These are phyloP conservation scores for Phocoena sinus DNA, from an alignment of 2,113 vertebrate genomes.

Conservation along the genomic window DNA sequence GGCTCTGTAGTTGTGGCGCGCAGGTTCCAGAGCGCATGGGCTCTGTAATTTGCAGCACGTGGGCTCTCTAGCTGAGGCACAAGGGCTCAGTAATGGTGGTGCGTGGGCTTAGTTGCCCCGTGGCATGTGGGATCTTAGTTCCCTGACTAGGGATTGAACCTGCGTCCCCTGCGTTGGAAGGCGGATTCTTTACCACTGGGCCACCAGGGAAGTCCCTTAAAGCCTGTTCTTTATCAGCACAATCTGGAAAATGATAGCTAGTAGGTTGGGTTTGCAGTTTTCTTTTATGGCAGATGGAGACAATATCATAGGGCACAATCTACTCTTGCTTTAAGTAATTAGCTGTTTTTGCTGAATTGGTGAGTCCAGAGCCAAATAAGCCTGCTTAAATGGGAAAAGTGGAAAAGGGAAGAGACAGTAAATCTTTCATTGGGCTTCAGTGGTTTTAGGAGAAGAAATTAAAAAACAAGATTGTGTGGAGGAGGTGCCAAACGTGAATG, in stretches of 20 bases:
- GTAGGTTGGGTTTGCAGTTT: constrained; percentile 41
- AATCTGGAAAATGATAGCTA: neutral
- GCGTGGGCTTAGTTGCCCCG: too few relatives aligned
- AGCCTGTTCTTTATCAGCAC: neutral
- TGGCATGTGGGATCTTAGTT: too few relatives aligned
- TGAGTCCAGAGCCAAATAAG: neutral
- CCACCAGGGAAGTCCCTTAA: neutral
- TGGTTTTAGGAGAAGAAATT: constrained; percentile 37
- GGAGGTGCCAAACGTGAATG: neutral
- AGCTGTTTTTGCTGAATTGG: constrained; percentile 29
- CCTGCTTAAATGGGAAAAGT: neutral
- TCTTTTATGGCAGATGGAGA: constrained; percentile 23
- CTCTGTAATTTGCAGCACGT: too few relatives aligned
- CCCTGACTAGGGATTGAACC: too few relatives aligned
- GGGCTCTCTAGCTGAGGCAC: too few relatives aligned
- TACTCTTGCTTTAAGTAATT: neutral
- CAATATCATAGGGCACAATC: neutral
- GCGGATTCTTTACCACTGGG: too few relatives aligned
- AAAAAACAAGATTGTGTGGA: neutral
- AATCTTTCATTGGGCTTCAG: neutral
- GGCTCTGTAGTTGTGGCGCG: too few relatives aligned
- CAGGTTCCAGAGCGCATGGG: too few relatives aligned
- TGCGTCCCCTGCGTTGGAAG: too few relatives aligned
- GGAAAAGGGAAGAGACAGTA: neutral
- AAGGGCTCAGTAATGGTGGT: too few relatives aligned